phyloP scores from a whole-genome alignment of 2,888 invertebrate species.

The Scaptomyza parva region DNA sequence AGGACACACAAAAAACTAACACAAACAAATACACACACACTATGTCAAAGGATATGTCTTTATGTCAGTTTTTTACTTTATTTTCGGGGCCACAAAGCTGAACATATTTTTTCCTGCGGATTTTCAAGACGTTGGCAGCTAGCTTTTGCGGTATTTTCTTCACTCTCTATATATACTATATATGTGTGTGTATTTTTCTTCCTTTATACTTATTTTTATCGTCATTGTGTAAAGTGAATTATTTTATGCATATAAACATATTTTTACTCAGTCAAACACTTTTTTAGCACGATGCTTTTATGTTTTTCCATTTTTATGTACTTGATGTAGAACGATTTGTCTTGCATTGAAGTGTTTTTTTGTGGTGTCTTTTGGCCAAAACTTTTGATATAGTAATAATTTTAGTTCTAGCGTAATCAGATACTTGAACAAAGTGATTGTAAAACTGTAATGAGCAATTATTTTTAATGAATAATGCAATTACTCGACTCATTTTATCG shows the following conservation, averaged over 20 bases:
- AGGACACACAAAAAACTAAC: background rate
- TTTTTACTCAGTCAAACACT: constrained; percentile 11
- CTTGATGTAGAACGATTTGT: background rate
- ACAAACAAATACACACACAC: background rate
- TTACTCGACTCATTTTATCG: constrained; percentile 42
- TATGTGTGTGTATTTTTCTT: background rate
- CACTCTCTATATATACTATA: too few species aligned
- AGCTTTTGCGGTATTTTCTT: constrained; percentile 23
- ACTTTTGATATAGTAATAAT: background rate
- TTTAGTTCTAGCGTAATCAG: background rate
- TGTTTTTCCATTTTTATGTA: background rate
- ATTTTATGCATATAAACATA: constrained; percentile 35
- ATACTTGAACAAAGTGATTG: background rate
- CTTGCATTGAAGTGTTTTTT: background rate
- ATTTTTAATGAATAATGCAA: constrained; percentile 54
- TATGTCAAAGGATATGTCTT: constrained; percentile 25
- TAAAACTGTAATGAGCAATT: constrained; percentile 40
- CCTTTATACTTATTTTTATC: background rate
- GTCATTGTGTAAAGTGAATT: constrained; percentile 28
- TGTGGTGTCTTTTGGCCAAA: background rate
- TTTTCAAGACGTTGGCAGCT: constrained; percentile 52
- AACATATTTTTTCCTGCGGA: constrained; percentile 42
- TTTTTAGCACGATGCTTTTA: background rate
- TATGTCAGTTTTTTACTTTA: constrained; percentile 10
- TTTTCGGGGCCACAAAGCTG: constrained; percentile 8